Evolutionary conservation across 2,888 invertebrate genomes (phyloP).

Genomic region (Athripsodes cinereus): DNA sequence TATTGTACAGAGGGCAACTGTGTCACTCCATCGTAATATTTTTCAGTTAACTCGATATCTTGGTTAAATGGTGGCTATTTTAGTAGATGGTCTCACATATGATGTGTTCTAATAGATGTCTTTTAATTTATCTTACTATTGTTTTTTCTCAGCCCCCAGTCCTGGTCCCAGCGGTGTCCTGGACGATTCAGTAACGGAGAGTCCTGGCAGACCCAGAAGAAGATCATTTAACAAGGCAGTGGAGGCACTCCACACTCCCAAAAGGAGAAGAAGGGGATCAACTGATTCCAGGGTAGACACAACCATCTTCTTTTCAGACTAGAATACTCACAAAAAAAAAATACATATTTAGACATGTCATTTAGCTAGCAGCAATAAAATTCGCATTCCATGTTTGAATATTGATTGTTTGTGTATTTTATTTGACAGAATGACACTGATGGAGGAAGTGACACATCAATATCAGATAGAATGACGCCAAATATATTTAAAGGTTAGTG

Average conservation of each 20-base stretch:
- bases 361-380: no score
- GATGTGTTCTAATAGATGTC: no score
- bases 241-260: constrained; percentile 43
- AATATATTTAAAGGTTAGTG: constrained; percentile 10
- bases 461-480: constrained; percentile 12
- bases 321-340: no score
- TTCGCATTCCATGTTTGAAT: no score
- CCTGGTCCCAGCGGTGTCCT: constrained; percentile 1
- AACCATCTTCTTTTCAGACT: no score
- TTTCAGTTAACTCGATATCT: no score
- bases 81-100: no score
- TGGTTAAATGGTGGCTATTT: no score
- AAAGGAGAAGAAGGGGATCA: constrained; percentile 35
- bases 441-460: constrained; percentile 14
- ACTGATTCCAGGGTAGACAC: constrained; percentile 37
- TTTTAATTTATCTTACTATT: neutral
- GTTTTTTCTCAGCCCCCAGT: neutral
- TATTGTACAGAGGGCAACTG: no score
- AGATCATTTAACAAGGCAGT: constrained; percentile 44
- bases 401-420: neutral
- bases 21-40: no score
- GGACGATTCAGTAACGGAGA: constrained; percentile 16
- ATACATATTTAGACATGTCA: no score
- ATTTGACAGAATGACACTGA: constrained; percentile 14
- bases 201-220: constrained; percentile 36